Evolutionary conservation across 2,113 vertebrate genomes (phyloP), one percentile per base, ranked within the genome.

Genomic region (Hypomesus transpacificus): DNA sequence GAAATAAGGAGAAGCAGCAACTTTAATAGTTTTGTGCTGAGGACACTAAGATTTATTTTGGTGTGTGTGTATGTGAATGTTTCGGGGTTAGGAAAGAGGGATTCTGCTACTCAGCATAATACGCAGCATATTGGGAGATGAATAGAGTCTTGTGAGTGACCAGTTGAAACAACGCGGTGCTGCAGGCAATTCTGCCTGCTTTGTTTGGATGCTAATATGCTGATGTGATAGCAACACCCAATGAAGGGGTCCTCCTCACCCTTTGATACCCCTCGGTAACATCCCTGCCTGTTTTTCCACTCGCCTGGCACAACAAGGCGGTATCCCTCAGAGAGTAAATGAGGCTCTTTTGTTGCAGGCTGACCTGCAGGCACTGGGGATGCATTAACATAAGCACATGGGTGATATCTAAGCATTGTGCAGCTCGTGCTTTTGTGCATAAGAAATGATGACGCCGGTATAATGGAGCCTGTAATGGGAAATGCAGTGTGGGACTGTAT

Each of bases 121-220:
- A 88, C 79, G 76, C 82, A 78, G 79, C 20, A 70, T 86, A 87
- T 86, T 80, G 79, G 87, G 89, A 87, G 86, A 86, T 87, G 87
- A 90, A 89, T 82, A 82, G 82, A 79, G 80, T 80, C 85, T 79
- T 26, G 84, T 74, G 77, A 90, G 85, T 91, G 91, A 91, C 90
- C 90, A 86, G 85, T 84, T 89, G 88, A 89, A 87, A 87, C 84
- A 62, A 60, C 64, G 74, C 75, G 56, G 77, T 62, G 85, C 90
- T 87, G 84, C 82, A 72, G 89, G 91, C 88, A 84, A 82, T 85
- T 84, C 82, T 88, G 80, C 81, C 76, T 83, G 88, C 84, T 80
- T 91, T 91, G 89, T 91, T 90, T 90, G 87, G 82, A 91, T 91
- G 89, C 89, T 90, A 91, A 91, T 90, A 87, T 82, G 84, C 77